Evolutionary conservation across 1,140 invertebrate species (phyloP).

Genomic region (Tetragnatha versicolor): DNA sequence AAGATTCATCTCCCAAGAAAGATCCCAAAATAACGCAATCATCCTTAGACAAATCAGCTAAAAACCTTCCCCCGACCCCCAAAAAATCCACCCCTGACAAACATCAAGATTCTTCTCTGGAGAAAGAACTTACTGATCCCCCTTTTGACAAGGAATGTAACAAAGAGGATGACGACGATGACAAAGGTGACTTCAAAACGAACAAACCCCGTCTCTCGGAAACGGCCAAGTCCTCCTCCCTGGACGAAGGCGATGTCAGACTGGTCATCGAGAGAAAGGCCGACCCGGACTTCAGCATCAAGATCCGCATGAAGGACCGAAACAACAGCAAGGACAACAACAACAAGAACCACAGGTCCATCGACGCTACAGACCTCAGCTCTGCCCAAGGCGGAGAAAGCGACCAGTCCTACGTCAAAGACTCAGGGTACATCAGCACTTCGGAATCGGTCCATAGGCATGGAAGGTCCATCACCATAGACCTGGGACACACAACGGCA

Average conservation of each 20-base stretch:
- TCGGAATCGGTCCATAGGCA: conserved; percentile 38
- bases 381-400: conserved; percentile 34
- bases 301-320: conserved; percentile 22
- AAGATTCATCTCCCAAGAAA: background rate
- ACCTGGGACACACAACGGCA: conserved; percentile 42
- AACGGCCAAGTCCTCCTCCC: conserved; percentile 32
- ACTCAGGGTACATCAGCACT: conserved; percentile 44
- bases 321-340: conserved; percentile 19
- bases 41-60: too few species aligned
- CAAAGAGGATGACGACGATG: background rate
- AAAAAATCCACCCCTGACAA: too few species aligned
- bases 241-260: conserved; percentile 41
- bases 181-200: background rate
- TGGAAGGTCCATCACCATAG: conserved; percentile 31
- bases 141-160: background rate
- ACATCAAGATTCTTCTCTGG: too few species aligned
- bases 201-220: background rate
- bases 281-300: conserved; percentile 39
- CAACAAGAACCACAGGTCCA: background rate
- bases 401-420: conserved; percentile 9
- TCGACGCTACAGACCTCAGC: background rate
- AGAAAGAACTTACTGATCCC: too few species aligned
- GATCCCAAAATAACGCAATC: background rate
- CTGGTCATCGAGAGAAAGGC: conserved; percentile 41
- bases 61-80: too few species aligned